Conservation (phyloP, 2,113 vertebrate genomes). For the Percina caprodes region DNA sequence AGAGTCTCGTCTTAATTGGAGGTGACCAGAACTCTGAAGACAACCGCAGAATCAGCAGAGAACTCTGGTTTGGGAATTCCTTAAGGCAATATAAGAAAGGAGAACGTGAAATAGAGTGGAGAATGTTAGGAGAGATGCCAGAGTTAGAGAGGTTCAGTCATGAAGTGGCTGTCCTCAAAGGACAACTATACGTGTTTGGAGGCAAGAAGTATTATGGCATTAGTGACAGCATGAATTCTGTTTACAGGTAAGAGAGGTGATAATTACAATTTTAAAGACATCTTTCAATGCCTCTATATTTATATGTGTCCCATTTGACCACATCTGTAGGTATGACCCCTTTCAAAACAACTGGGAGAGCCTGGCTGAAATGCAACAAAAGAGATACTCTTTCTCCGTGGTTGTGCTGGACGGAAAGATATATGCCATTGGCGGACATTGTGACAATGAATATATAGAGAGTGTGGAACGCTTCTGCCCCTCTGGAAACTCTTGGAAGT, state of each 20-base stretch:
- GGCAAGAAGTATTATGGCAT: constrained; percentile 90
- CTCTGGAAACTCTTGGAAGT: constrained; percentile 80
- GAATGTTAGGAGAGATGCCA: constrained; percentile 86
- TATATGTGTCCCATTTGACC: background rate
- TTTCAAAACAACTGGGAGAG: constrained; percentile 74
- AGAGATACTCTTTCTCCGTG: constrained; percentile 74
- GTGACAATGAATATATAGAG: constrained; percentile 54
- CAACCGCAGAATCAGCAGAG: constrained; percentile 80
- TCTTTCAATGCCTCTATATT: background rate
- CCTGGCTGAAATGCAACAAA: constrained; percentile 75
- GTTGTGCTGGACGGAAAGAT: constrained; percentile 70
- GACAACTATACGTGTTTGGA: constrained; percentile 88
- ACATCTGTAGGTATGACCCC: constrained; percentile 74
- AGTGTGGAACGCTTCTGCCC: constrained; percentile 81
- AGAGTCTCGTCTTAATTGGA: constrained; percentile 88
- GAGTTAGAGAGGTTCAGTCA: constrained; percentile 87
- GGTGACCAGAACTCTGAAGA: constrained; percentile 86
- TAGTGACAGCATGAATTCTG: constrained; percentile 84
- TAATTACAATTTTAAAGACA: background rate
- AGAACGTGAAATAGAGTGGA: constrained; percentile 89
- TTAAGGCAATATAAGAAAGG: constrained; percentile 85
- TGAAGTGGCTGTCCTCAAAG: constrained; percentile 83
- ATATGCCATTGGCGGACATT: constrained; percentile 78
- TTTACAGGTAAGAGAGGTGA: constrained; percentile 84
- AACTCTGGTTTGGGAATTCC: constrained; percentile 91